Evolutionary conservation across 2,888 invertebrate genomes (phyloP), one percentile per base, ranked within the genome.

Genomic region (Molanna angustata): DNA sequence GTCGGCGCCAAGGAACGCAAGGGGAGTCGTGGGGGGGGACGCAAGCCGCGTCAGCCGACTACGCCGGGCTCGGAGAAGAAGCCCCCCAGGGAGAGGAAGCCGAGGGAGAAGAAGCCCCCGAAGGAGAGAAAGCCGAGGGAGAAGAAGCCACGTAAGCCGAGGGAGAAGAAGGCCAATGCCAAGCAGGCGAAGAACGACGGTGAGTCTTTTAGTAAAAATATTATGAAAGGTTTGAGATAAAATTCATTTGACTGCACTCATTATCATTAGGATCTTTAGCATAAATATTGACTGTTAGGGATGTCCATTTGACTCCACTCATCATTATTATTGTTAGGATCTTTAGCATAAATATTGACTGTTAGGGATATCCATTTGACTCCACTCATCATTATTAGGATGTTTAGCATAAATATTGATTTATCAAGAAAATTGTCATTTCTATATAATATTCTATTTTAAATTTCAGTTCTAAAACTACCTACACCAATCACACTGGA

Each of bases 101-200:
- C 32, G 31, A 33, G 49, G 4, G 42, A 49, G 44, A 46, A 27
- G 18, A 47, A 52, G 16, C 37, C 14, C 7, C 33, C 52, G 20
- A 33, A 27, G 13, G 53, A 53, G 32, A 53, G 33, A 35, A 54
- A 54, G 14, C 54, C 54, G 1, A 33, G 44, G 13, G 35, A 43
- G 37, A 50, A 37, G 50, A 50, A 50, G 13, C 49, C 54, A 2
- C 17, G 32, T 6, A 40, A 40, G 13, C 13, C 18, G 11, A 27
- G 37, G 11, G 6, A 16, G 13, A 22, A 22, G 4, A 22, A 20
- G 27, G 43, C 22, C 27, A 33, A 20, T 13, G 35, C 13, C 1
- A 37, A 22, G 20, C n/a, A 19, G 4, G 19, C 18, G 18, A 19
- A 20, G 41, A 3, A 16, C 14, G 13, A n/a, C 35, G 11, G 35